A percentile compares a stretch with the other conserved stretches of the same genome.
Evolutionary conservation across 2,113 vertebrate species (phyloP).

Genomic region (Sapayoa aenigma): DNA sequence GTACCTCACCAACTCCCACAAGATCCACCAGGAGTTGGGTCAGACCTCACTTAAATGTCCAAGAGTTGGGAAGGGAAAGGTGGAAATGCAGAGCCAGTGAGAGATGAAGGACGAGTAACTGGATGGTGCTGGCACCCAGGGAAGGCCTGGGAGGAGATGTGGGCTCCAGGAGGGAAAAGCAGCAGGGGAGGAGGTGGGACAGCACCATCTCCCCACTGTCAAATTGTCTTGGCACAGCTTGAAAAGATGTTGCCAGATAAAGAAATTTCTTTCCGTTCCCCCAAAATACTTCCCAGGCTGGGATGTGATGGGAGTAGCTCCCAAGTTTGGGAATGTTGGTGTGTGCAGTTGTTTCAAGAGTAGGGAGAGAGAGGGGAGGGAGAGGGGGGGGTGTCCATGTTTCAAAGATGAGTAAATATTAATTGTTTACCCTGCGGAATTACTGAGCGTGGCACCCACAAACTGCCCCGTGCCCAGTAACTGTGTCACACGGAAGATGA

Average conservation of each 20-base stretch:
- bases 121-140: neutral
- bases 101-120: neutral
- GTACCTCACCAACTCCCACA: neutral
- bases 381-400: neutral
- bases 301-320: neutral
- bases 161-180: neutral
- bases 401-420: neutral
- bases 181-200: neutral
- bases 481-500: neutral
- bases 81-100: neutral
- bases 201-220: accelerated
- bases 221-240: neutral
- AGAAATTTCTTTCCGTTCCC: neutral
- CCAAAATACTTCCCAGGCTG: neutral
- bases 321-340: neutral
- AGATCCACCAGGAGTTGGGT: neutral
- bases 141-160: neutral
- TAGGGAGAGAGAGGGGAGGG: neutral
- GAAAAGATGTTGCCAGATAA: neutral
- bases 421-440: neutral
- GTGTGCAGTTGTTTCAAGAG: neutral
- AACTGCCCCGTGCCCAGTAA: neutral
- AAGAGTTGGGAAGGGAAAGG: neutral
- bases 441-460: neutral
- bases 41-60: neutral